Conservation (phyloP, 2,113 vertebrate genomes). For the Phrynosoma platyrhinos region DNA sequence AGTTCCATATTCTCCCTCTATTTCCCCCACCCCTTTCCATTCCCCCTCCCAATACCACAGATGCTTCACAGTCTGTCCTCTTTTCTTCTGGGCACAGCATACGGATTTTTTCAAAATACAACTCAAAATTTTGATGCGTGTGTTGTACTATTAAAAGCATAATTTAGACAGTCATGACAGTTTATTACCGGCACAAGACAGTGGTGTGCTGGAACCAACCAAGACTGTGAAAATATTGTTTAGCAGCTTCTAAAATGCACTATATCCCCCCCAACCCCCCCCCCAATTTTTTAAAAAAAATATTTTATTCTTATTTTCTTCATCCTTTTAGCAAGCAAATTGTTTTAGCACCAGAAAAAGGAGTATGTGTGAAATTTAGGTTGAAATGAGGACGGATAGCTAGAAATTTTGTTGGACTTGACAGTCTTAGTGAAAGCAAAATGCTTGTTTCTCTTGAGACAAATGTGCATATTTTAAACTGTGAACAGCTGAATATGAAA, state of each 20-base stretch:
- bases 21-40: neutral
- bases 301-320: neutral
- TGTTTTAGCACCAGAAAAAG: neutral
- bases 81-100: constrained; percentile 51
- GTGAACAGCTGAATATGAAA: no score
- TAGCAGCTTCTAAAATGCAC: neutral
- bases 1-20: constrained; percentile 57
- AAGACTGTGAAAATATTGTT: constrained; percentile 35
- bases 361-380: neutral
- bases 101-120: constrained; percentile 43
- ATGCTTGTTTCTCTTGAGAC: no score
- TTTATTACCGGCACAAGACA: constrained; percentile 58
- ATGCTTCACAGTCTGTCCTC: constrained; percentile 78
- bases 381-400: neutral
- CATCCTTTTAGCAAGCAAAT: constrained; percentile 5
- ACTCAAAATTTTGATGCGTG: constrained; percentile 47
- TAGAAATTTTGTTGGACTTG: no score
- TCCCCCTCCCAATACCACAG: constrained; percentile 66
- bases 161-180: constrained; percentile 53
- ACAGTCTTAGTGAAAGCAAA: no score
- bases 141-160: constrained; percentile 51
- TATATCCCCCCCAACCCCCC: neutral
- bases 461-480: no score
- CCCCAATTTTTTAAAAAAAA: no score
- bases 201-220: constrained; percentile 8